phyloP scores from a whole-genome alignment of 2,113 vertebrate genomes.

The Peromyscus maniculatus region DNA sequence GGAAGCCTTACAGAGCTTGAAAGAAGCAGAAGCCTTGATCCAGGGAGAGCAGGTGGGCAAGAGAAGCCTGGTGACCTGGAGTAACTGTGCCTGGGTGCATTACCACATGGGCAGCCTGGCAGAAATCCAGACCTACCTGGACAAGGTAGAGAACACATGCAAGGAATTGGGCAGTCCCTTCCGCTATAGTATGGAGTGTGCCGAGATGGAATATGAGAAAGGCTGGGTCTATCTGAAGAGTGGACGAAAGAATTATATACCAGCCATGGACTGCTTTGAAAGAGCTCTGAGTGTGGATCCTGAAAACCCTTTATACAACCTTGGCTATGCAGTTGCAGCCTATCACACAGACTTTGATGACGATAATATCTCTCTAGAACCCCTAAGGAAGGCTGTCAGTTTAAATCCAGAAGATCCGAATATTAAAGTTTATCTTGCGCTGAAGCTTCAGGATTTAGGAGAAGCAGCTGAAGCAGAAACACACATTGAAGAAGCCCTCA shows the following conservation, averaged over 20 bases:
- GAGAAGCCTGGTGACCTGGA: slow-evolving; percentile 88
- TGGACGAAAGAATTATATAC: slow-evolving; percentile 76
- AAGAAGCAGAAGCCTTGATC: slow-evolving; percentile 83
- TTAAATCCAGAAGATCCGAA: slow-evolving; percentile 83
- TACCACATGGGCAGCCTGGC: slow-evolving; percentile 83
- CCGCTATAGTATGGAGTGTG: slow-evolving; percentile 69
- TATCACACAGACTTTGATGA: rapidly evolving
- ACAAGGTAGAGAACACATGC: slow-evolving; percentile 82
- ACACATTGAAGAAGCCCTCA: slow-evolving; percentile 84
- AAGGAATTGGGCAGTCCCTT: slow-evolving; percentile 52
- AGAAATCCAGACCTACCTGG: slow-evolving; percentile 84
- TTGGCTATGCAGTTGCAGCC: slow-evolving; percentile 84
- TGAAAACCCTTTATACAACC: slow-evolving; percentile 85
- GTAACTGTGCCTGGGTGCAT: slow-evolving; percentile 90
- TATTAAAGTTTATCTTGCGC: slow-evolving; percentile 84
- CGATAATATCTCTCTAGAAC: neutral
- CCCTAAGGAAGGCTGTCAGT: slow-evolving; percentile 82
- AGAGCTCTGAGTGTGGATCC: slow-evolving; percentile 86
- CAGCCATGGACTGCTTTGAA: slow-evolving; percentile 87
- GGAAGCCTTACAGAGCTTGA: slow-evolving; percentile 84
- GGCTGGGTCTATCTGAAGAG: slow-evolving; percentile 90
- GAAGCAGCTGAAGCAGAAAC: slow-evolving; percentile 72
- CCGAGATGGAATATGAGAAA: slow-evolving; percentile 87
- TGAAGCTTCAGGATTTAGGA: slow-evolving; percentile 81
- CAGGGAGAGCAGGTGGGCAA: slow-evolving; percentile 40